Base-by-base conservation (phyloP, 2,113 vertebrate species). In the Archilochus colubris region DNA sequence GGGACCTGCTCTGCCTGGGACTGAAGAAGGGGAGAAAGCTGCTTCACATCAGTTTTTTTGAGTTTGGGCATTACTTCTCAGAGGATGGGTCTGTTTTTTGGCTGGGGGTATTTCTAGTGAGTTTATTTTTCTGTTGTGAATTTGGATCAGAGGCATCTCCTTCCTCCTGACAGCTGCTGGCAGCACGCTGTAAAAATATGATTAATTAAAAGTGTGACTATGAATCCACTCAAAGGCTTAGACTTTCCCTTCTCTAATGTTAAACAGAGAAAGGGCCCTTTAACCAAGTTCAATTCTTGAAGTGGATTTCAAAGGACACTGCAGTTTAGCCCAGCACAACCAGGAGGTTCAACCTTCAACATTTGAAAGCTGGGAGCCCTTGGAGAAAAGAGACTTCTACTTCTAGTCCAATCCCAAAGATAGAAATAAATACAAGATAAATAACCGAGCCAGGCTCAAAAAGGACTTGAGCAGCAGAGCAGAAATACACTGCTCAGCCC, bases 151-250 rank as follows among this genome's bases (percentile, higher is more conserved):
- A 89, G 79, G 91, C 85, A 86, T 90, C 88, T 91, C 91, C 75
- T 76, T 82, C 78, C 66, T 91, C 85, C 88, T 21, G 40, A 89
- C 87, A 90, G 86, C 53, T 83, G 79, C 88, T 97, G 76, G 89
- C 85, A 95, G 94, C 64, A 21, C 5, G 44, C 72, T 83, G 73
- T 51, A 91, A 91, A 95, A 83, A 91, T 86, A 91, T 86, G 88
- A 95, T 95, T 94, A 95, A 96, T 94, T 95, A 90, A 91, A 91
- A 95, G 80, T 75, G 90, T 93, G 90, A 90, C 88, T 83, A 10
- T n/a, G 95, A 95, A 93, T 95, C 76, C 86, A 88, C 86, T 91
- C 86, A 68, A 69, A 88, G 75, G 85, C 89, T 88, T 70, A 77
- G 79, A 43, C 40, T 78, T 64, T 61, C 84, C 82, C 82, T 93